A percentile compares a stretch with the other conserved stretches of the same genome.
These are phyloP conservation scores for Trogon melanurus DNA, from an alignment of 2,113 vertebrate genomes.

Conservation along the genomic window DNA sequence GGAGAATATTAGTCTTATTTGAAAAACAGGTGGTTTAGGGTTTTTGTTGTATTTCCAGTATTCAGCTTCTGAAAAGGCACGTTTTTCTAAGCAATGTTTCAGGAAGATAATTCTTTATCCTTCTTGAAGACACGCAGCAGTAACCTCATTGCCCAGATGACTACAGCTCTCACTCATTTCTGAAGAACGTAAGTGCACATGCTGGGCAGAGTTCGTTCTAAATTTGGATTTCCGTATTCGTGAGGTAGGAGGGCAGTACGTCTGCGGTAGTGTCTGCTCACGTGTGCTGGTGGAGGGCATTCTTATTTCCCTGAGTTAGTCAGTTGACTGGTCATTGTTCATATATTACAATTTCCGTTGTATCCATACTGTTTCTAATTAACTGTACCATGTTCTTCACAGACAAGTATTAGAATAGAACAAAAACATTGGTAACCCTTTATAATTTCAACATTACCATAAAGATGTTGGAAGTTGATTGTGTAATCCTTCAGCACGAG, in stretches of 20 bases:
- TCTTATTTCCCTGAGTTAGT: neutral
- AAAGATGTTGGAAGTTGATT: neutral
- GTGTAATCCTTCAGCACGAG: neutral
- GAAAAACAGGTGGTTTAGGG: neutral
- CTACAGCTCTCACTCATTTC: neutral
- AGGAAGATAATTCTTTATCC: neutral
- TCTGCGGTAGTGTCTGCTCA: neutral
- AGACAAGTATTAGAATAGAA: neutral
- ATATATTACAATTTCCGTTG: neutral
- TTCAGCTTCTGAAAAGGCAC: neutral
- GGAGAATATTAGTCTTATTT: neutral
- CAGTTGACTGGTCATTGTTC: neutral
- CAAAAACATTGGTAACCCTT: neutral
- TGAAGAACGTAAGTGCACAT: neutral
- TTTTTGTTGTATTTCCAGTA: neutral
- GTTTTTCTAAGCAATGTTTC: neutral
- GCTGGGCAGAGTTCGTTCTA: neutral
- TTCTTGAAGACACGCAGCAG: neutral
- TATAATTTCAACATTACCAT: neutral
- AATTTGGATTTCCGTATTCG: neutral
- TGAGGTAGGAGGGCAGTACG: neutral
- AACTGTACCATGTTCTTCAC: neutral
- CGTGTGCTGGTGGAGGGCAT: neutral
- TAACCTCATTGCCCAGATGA: neutral
- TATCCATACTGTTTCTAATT: neutral